phyloP scores from a whole-genome alignment of 2,113 vertebrate species.

The Felis chaus region DNA sequence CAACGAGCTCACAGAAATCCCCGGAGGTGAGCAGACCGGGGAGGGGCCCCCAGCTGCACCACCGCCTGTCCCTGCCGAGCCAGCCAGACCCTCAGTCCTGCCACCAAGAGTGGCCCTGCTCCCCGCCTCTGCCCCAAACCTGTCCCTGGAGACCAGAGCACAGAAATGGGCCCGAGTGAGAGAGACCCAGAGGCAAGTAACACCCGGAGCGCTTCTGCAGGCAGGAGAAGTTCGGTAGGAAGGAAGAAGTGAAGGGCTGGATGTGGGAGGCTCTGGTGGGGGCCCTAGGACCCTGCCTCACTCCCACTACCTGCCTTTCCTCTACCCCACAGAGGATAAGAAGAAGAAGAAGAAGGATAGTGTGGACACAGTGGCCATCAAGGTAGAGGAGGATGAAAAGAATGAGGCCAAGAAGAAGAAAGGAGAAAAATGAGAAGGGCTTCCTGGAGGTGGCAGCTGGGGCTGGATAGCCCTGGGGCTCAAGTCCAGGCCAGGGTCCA shows the following conservation, averaged over 20 bases:
- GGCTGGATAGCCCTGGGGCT: not conserved
- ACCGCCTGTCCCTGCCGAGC: fast-evolving
- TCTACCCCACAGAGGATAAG: constrained; percentile 52
- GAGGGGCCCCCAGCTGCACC: not conserved
- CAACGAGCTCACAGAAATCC: constrained; percentile 93
- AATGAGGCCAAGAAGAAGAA: constrained; percentile 70
- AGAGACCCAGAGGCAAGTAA: not conserved
- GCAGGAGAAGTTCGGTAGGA: not conserved
- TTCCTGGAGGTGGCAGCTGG: not conserved
- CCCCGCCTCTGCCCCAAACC: not conserved
- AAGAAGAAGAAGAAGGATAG: constrained; percentile 78
- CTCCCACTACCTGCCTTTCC: fast-evolving
- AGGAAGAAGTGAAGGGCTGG: not conserved
- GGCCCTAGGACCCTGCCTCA: not conserved
- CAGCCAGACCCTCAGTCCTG: not conserved
- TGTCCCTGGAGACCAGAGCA: not conserved
- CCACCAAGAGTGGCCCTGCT: not conserved
- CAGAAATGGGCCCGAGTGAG: not conserved
- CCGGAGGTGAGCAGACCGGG: constrained; percentile 85
- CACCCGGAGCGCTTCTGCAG: not conserved
- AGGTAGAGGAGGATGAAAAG: constrained; percentile 77
- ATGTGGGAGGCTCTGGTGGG: not conserved
- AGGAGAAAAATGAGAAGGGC: constrained; percentile 56
- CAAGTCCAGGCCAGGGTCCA: not conserved
- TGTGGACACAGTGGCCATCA: constrained; percentile 78